Evolutionary conservation across 2,113 vertebrate genomes (phyloP).

Genomic region (Anas platyrhynchos): DNA sequence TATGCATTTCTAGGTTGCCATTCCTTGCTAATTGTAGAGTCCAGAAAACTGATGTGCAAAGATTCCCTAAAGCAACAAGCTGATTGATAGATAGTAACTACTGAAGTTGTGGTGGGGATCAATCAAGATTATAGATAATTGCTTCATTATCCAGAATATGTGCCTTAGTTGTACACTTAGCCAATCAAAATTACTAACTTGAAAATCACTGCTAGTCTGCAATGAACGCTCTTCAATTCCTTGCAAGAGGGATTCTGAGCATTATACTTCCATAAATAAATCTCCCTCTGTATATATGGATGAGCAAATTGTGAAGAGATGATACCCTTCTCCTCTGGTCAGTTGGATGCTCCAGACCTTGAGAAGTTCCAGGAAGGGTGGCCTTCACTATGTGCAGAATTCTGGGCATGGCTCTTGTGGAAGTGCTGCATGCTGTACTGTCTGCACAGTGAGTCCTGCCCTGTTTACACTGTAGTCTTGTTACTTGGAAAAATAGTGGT

Average conservation of each 20-base stretch:
- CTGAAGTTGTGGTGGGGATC: not conserved
- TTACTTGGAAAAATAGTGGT: not conserved
- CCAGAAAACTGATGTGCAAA: not conserved
- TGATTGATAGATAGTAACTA: not conserved
- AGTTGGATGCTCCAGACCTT: not conserved
- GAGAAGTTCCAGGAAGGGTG: not conserved
- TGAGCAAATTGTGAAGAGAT: not conserved
- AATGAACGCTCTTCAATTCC: not conserved
- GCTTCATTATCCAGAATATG: not conserved
- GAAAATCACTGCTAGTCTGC: not conserved
- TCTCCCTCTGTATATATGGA: not conserved
- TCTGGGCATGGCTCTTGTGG: not conserved
- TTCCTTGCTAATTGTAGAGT: not conserved
- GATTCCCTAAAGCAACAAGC: not conserved
- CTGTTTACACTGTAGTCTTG: not conserved
- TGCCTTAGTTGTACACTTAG: not conserved
- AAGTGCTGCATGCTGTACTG: rapidly evolving
- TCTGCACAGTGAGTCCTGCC: not conserved
- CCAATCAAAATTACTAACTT: not conserved
- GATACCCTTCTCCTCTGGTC: not conserved
- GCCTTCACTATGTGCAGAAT: rapidly evolving
- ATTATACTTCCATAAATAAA: not conserved
- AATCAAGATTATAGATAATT: not conserved
- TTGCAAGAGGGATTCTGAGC: not conserved
- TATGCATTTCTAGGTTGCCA: not conserved